Base-by-base conservation (phyloP, 2,888 invertebrate genomes). In the Agonopterix heracliana region DNA sequence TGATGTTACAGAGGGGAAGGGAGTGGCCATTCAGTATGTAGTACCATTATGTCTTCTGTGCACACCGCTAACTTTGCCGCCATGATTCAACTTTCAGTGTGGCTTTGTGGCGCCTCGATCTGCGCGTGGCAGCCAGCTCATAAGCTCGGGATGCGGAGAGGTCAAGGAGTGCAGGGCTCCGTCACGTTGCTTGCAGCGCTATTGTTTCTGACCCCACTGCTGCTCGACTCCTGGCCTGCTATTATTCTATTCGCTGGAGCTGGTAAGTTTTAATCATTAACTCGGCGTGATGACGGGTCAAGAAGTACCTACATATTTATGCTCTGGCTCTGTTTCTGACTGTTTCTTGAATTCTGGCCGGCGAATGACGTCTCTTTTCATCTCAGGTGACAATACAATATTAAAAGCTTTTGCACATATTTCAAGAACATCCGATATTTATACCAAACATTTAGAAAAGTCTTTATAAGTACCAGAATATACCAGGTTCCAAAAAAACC, bases 171-270 rank as follows among this genome's bases (percentile, higher is more conserved):
- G 1, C 71, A 85, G 77, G 80, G 78, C 14, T 70, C 84, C 46
- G 55, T 89, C 9, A 84, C 90, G 2, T 71, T 91, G 65, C 62
- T 86, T 46, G 81, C 87, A 38, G 85, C 91, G 43, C 63, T 90
- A 34, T 70, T 84, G 61, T 89, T 92, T 48, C 84, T 90, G 2
- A 89, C 90, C 3, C 91, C 90, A 12, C 74, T 92, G 43, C 68
- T 92, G 12, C 68, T 89, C 3, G 90, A 90, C 59, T 90, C 91
- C 41, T 92, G 92, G 90, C 90, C 91, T 36, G 91, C 91, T 17
- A 84, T 91, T 43, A 73, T 90, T 5, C 81, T 92, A 44, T 92
- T 92, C 80, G 82, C 90, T 52, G 78, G 87, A 52, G 91, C 91
- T 66, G 92, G 92, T 92, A 76, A 62, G 41, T 26, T 26, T 17